A percentile compares a stretch with the other conserved stretches of the same genome.
Evolutionary conservation across 2,113 vertebrate species (phyloP).

Genomic region (Varanus salvator): DNA sequence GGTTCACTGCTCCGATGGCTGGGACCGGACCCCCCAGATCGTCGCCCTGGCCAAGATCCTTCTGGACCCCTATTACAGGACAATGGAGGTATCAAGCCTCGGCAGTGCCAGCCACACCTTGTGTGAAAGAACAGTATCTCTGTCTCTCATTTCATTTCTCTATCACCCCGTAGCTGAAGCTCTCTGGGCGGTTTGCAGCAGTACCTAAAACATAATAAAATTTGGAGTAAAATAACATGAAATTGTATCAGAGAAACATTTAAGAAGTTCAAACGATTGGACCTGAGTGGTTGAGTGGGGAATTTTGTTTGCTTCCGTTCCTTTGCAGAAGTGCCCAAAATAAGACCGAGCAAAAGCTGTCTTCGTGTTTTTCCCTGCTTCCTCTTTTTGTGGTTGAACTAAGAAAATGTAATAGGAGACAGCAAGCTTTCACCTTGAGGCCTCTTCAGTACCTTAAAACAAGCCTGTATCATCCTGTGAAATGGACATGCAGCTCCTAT

Average conservation of each 20-base stretch:
- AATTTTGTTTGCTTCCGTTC: background rate
- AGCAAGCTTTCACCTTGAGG: background rate
- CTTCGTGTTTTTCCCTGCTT: background rate
- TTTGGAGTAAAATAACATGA: no score
- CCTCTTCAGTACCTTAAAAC: background rate
- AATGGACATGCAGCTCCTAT: background rate
- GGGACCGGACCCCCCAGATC: constrained; percentile 98
- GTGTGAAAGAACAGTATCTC: background rate
- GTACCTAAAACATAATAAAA: no score
- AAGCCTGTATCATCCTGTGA: background rate
- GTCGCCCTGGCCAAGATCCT: constrained; percentile 94
- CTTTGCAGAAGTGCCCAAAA: background rate
- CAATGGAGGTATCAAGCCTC: constrained; percentile 85
- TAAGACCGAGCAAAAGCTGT: background rate
- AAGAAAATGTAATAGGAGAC: background rate
- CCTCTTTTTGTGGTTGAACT: background rate
- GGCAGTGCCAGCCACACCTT: no score
- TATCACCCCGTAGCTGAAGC: no score
- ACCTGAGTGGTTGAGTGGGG: no score
- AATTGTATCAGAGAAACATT: no score
- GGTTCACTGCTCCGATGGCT: constrained; percentile 96
- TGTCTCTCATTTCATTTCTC: no score
- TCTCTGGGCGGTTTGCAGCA: no score
- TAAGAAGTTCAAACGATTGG: background rate
- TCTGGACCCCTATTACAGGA: constrained; percentile 96